Evolutionary conservation across 2,113 vertebrate genomes (phyloP).

Genomic region (Leptocoma aspasia): DNA sequence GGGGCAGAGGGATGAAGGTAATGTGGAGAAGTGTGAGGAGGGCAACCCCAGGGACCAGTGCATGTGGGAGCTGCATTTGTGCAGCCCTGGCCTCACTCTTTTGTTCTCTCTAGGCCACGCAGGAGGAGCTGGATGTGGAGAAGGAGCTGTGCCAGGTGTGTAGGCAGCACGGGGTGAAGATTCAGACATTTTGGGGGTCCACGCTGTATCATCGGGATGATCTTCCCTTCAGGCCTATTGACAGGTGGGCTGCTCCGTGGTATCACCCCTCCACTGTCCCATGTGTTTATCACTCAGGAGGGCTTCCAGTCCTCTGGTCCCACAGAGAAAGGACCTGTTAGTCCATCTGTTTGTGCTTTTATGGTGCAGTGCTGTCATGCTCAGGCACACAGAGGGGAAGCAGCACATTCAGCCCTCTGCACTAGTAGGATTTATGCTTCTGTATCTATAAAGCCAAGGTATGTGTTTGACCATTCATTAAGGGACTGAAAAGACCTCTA

Average conservation of each 20-base stretch:
- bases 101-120: constrained; percentile 60
- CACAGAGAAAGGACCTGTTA: background rate
- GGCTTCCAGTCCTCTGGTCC: background rate
- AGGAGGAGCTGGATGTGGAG: constrained; percentile 81
- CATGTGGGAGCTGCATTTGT: rapidly evolving
- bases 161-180: constrained; percentile 68
- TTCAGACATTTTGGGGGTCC: constrained; percentile 80
- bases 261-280: background rate
- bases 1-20: background rate
- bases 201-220: constrained; percentile 80
- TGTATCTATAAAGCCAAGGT: background rate
- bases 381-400: background rate
- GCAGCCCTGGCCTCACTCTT: background rate
- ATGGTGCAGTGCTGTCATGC: background rate
- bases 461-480: background rate
- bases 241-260: constrained; percentile 52
- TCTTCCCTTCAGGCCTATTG: constrained; percentile 74
- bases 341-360: background rate
- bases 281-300: background rate
- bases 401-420: background rate
- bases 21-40: background rate
- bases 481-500: background rate
- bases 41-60: background rate
- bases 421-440: background rate
- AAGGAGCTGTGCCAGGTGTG: constrained; percentile 72